Evolutionary conservation across 2,797 vertebrate genomes (phyloP).

Genomic region (Petrocephalus sullivani): DNA sequence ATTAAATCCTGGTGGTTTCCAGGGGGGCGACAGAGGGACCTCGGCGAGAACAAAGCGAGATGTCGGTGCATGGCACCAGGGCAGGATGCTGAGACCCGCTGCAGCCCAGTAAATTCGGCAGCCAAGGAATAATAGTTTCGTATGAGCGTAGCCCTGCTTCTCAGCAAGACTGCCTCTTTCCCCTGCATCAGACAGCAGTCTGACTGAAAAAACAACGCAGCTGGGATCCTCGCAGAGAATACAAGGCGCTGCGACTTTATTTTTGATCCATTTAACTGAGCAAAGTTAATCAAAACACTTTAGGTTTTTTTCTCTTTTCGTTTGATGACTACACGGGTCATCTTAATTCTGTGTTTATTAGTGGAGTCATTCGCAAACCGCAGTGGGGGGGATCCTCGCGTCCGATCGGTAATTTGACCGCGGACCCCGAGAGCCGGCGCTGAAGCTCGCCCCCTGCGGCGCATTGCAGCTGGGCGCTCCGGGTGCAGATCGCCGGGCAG

Average conservation of each 20-base stretch:
- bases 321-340: not conserved
- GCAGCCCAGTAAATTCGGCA: conserved; percentile 12
- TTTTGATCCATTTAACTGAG: not conserved
- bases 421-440: not conserved
- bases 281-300: not conserved
- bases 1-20: not conserved
- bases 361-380: not conserved
- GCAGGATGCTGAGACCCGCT: conserved; percentile 18
- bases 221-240: not conserved
- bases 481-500: conserved; percentile 70
- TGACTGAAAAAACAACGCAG: not conserved
- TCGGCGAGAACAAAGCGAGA: conserved; percentile 24
- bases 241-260: not conserved
- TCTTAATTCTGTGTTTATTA: not conserved
- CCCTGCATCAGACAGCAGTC: not conserved
- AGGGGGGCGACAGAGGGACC: not conserved
- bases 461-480: conserved; percentile 18
- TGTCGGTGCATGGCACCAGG: conserved; percentile 35
- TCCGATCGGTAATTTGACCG: not conserved
- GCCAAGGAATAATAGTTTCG: not conserved
- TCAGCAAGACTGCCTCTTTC: not conserved
- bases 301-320: not conserved
- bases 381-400: not conserved
- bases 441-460: conserved; percentile 23
- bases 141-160: not conserved